Evolutionary conservation across 1,140 invertebrate genomes (phyloP).

Genomic region (Drosophila ambigua): DNA sequence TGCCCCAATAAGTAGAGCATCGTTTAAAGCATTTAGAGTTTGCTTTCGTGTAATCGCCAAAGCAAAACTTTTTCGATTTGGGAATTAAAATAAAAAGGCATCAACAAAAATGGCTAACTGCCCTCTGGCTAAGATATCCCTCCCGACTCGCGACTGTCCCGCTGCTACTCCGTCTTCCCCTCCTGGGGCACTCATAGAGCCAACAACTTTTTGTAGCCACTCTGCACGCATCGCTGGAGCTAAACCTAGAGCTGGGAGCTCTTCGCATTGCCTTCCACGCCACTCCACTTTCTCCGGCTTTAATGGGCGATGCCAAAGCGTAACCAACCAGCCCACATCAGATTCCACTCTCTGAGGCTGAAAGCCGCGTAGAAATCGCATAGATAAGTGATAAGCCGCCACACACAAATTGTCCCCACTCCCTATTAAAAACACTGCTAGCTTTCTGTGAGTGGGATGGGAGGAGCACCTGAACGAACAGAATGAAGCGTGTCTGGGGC

Average conservation of each 20-base stretch:
- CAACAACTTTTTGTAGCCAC: slow-evolving; percentile 49
- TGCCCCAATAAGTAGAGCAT: not conserved
- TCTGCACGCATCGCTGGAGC: slow-evolving; percentile 56
- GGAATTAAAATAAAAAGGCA: slow-evolving; percentile 75
- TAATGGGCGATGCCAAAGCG: slow-evolving; percentile 48
- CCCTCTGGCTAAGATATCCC: slow-evolving; percentile 29
- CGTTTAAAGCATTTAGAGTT: slow-evolving; percentile 72
- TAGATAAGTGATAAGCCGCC: slow-evolving; percentile 77
- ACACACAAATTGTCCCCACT: slow-evolving; percentile 65
- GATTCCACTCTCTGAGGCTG: too few relatives aligned
- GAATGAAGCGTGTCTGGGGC: slow-evolving; percentile 39
- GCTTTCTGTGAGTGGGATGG: too few relatives aligned
- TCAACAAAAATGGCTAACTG: slow-evolving; percentile 33
- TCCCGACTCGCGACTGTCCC: not conserved
- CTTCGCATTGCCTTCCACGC: not conserved
- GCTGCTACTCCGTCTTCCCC: not conserved
- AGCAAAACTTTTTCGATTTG: slow-evolving; percentile 77
- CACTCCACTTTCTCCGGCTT: slow-evolving; percentile 20
- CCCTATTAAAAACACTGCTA: not conserved
- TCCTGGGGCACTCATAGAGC: slow-evolving; percentile 8
- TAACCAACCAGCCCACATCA: slow-evolving; percentile 21
- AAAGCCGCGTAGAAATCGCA: slow-evolving; percentile 30
- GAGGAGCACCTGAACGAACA: slow-evolving; percentile 24
- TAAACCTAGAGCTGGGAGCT: slow-evolving; percentile 8
- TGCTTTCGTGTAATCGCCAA: slow-evolving; percentile 62